Percentiles rank a stretch among this genome's conserved stretches.
These are phyloP conservation scores for Poecile montanus DNA, from an alignment of 2,797 vertebrate genomes.

Conservation along the genomic window DNA sequence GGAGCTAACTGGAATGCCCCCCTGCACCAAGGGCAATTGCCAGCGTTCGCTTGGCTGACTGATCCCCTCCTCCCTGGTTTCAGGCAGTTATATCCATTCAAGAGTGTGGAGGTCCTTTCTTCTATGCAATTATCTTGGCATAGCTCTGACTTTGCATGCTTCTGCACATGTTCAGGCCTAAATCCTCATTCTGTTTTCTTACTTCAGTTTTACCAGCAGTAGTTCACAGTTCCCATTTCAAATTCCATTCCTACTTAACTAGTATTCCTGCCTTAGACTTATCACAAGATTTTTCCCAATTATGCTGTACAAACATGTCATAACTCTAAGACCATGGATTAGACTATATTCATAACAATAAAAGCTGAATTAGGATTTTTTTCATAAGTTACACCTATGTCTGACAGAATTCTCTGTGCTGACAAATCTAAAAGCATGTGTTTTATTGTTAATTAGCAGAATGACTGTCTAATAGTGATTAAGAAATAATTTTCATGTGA, in stretches of 20 bases:
- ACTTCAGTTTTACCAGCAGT: neutral
- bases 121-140: neutral
- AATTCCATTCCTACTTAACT: neutral
- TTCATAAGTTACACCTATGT: neutral
- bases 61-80: neutral
- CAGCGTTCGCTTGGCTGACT: fast-evolving
- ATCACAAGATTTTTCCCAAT: neutral
- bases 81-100: no score
- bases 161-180: neutral
- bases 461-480: neutral
- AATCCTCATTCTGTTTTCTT: neutral
- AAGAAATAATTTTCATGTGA: neutral
- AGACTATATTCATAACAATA: neutral
- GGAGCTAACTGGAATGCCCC: neutral
- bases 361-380: neutral
- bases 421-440: neutral
- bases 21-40: neutral
- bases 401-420: neutral
- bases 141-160: neutral
- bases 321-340: neutral
- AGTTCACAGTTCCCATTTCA: neutral
- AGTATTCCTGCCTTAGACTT: neutral
- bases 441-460: neutral
- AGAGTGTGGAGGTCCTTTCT: neutral
- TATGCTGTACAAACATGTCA: neutral